phyloP scores from a whole-genome alignment of 2,888 invertebrate species.

The Rambutsinella grinnellia region DNA sequence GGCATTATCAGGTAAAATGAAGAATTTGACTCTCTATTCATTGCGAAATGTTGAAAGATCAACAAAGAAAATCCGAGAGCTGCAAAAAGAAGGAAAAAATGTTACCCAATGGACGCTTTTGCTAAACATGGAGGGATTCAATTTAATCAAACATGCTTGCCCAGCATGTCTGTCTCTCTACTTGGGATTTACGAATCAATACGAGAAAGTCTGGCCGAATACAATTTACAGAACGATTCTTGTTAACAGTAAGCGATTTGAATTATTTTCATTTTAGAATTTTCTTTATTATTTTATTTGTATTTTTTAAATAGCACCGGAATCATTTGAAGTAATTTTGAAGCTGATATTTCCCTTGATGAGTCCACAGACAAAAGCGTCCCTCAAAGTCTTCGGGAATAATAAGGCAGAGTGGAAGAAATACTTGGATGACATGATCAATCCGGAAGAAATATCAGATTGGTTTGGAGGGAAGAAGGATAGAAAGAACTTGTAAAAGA shows the following conservation, averaged over 20 bases:
- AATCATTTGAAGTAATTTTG: not conserved
- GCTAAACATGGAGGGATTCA: slow-evolving; percentile 12
- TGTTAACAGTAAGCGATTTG: slow-evolving; percentile 9
- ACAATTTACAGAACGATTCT: not conserved
- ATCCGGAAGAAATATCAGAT: slow-evolving; percentile 4
- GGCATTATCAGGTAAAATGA: not conserved
- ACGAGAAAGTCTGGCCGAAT: too few species aligned
- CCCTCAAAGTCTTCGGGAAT: slow-evolving; percentile 1
- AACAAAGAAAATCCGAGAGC: not conserved
- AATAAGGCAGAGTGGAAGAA: slow-evolving; percentile 11
- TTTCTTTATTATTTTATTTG: not conserved
- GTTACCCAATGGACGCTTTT: slow-evolving; percentile 8
- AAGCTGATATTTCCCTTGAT: slow-evolving; percentile 2
- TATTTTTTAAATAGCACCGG: slow-evolving; percentile 6
- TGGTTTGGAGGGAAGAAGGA: slow-evolving; percentile 1
- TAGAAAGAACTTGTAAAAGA: too few species aligned
- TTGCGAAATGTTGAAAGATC: slow-evolving; percentile 14
- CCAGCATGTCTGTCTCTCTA: slow-evolving; percentile 16
- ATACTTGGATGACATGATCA: slow-evolving; percentile 4
- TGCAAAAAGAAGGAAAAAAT: slow-evolving; percentile 12
- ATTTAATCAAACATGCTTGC: slow-evolving; percentile 9
- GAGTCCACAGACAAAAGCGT: slow-evolving; percentile 3
- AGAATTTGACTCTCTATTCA: slow-evolving; percentile 5
- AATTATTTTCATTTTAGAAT: not conserved
- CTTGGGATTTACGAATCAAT: not conserved